Conservation (phyloP, 2,113 vertebrate species). For the Bettongia penicillata region DNA sequence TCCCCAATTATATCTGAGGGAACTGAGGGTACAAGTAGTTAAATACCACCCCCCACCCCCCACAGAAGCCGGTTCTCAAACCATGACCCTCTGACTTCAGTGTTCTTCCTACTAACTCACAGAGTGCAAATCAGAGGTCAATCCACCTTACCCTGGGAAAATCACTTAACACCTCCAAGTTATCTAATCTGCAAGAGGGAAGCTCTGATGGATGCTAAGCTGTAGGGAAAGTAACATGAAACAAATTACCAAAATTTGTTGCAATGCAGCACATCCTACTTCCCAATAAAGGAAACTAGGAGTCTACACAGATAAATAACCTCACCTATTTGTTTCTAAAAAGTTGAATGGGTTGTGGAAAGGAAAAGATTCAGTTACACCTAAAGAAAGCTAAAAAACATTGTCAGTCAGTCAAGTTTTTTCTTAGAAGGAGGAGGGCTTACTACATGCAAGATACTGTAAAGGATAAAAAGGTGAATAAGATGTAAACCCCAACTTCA, state of each 20-base stretch:
- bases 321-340: neutral
- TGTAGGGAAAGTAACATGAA: slow-evolving; percentile 22
- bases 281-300: neutral
- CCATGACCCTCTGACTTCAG: neutral
- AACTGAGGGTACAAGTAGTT: neutral
- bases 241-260: neutral
- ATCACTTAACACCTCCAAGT: neutral
- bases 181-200: neutral
- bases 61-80: neutral
- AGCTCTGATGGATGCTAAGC: neutral
- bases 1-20: neutral
- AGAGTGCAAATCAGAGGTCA: neutral
- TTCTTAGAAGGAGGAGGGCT: neutral
- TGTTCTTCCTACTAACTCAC: neutral
- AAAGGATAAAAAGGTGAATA: neutral
- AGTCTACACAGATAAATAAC: neutral
- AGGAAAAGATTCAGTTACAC: slow-evolving; percentile 4
- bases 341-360: neutral
- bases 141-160: neutral
- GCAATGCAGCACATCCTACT: neutral
- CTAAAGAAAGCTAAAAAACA: neutral
- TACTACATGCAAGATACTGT: neutral
- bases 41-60: neutral
- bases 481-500: neutral
- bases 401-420: neutral